These are phyloP conservation scores for Mesitornis unicolor DNA, from an alignment of 2,113 vertebrate species.

Conservation along the genomic window DNA sequence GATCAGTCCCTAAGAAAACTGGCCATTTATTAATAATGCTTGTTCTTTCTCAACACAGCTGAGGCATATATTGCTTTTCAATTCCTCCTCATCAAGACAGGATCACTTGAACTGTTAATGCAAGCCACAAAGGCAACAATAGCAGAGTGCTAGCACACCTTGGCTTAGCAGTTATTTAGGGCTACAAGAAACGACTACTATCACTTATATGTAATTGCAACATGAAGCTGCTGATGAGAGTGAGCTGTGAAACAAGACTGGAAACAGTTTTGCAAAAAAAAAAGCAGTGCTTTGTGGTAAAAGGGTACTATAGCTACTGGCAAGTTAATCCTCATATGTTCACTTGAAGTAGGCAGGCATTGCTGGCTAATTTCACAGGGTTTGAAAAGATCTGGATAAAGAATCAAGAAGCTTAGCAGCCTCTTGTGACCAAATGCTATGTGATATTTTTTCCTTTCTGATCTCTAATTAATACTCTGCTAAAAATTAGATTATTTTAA, in stretches of 20 bases:
- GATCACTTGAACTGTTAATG: background rate
- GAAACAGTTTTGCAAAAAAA: background rate
- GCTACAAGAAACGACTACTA: background rate
- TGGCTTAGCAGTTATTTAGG: background rate
- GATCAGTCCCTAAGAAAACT: background rate
- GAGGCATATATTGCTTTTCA: background rate
- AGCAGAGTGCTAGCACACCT: background rate
- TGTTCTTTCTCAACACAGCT: background rate
- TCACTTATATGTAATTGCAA: background rate
- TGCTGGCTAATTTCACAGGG: background rate
- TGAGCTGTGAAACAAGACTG: background rate
- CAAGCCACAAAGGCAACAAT: background rate
- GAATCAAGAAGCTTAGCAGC: conserved; percentile 45
- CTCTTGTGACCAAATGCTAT: conserved; percentile 55
- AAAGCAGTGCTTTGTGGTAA: background rate
- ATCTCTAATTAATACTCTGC: conserved; percentile 71
- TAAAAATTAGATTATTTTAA: conserved; percentile 68
- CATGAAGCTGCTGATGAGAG: background rate
- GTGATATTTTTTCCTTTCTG: conserved; percentile 42
- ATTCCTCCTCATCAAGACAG: background rate
- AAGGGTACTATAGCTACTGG: background rate
- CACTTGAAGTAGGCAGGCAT: background rate
- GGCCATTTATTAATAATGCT: background rate
- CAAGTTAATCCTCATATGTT: background rate
- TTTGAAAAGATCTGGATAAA: background rate